These are phyloP conservation scores for Amaurobius ferox DNA, from an alignment of 2,888 invertebrate genomes.

Conservation along the genomic window DNA sequence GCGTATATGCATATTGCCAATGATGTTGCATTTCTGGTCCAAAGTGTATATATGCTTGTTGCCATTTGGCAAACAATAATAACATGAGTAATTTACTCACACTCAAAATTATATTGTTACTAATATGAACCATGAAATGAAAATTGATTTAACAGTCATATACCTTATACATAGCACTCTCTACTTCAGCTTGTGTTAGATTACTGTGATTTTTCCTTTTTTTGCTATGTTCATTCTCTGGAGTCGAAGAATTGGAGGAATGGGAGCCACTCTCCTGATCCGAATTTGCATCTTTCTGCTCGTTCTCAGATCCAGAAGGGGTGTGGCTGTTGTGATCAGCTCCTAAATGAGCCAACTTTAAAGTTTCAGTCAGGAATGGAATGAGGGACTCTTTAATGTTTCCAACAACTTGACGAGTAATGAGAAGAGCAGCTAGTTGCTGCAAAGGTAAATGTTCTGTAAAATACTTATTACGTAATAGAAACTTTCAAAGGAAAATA, in stretches of 20 bases:
- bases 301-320: conserved; percentile 30
- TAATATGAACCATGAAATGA: no score
- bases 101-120: no score
- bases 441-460: no score
- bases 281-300: conserved; percentile 34
- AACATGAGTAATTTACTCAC: no score
- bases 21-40: no score
- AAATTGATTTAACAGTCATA: no score
- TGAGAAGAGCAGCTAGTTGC: conserved; percentile 96
- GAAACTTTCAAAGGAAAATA: no score
- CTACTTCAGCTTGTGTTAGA: conserved; percentile 86
- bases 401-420: conserved; percentile 97
- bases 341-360: conserved; percentile 66
- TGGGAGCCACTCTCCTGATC: conserved; percentile 45
- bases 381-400: conserved; percentile 95
- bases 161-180: conserved; percentile 91
- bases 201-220: conserved; percentile 40
- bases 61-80: no score
- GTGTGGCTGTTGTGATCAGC: conserved; percentile 40
- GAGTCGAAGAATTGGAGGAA: conserved; percentile 38
- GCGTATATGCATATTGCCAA: no score
- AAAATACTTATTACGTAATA: no score
- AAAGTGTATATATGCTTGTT: no score
- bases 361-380: conserved; percentile 85
- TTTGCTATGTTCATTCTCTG: conserved; percentile 24